Percentiles rank a stretch among this genome's conserved stretches.
phyloP scores from a whole-genome alignment of 1,140 invertebrate genomes.

The Anadara kagoshimensis region DNA sequence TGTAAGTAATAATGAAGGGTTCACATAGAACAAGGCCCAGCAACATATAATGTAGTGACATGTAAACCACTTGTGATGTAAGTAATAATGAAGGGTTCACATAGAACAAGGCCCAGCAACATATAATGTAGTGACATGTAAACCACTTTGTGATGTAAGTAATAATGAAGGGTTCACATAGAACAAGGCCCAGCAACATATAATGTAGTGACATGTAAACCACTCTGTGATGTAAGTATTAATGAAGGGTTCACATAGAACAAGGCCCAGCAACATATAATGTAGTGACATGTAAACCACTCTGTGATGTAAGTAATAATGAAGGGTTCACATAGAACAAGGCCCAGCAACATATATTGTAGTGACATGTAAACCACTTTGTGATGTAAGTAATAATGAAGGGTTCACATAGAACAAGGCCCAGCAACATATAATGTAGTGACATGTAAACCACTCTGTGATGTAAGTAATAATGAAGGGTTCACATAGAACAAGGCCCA shows the following conservation, averaged over 20 bases:
- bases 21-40: conserved; percentile 97
- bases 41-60: conserved; percentile 94
- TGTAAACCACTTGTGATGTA: conserved; percentile 91
- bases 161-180: too few species aligned
- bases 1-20: conserved; percentile 78
- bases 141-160: conserved; percentile 88
- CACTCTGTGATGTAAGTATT: conserved; percentile 84
- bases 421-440: conserved; percentile 95
- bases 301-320: conserved; percentile 83
- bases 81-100: too few species aligned
- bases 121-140: conserved; percentile 92
- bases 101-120: conserved; percentile 97
- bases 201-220: conserved; percentile 90
- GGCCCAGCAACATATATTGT: conserved; percentile 97
- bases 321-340: too few species aligned
- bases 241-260: too few species aligned
- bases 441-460: conserved; percentile 89
- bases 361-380: conserved; percentile 89
- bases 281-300: conserved; percentile 89
- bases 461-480: conserved; percentile 80
- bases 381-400: conserved; percentile 81
- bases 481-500: conserved; percentile 97
- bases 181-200: conserved; percentile 98
- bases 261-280: conserved; percentile 97
- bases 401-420: conserved; percentile 98